Percentiles rank a stretch among this genome's conserved stretches.
These are phyloP conservation scores for Danio jaintianensis DNA, from an alignment of 2,797 vertebrate genomes.

Conservation along the genomic window DNA sequence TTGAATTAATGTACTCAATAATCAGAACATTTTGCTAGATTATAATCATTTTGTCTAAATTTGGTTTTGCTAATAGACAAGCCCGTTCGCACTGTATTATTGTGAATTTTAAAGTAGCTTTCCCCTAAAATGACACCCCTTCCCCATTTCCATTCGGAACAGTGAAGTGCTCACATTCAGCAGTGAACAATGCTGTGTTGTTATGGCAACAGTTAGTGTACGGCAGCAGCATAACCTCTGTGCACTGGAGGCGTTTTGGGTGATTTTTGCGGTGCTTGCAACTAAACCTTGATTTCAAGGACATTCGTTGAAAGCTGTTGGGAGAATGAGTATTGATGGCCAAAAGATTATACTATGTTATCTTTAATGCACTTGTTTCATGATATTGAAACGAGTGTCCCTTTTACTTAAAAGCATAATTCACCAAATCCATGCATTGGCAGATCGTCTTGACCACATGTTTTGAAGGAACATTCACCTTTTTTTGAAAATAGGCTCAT, in stretches of 20 bases:
- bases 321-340: not conserved
- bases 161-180: conserved; percentile 39
- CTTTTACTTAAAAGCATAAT: not conserved
- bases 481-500: too few relatives aligned
- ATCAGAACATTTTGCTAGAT: not conserved
- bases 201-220: conserved; percentile 52
- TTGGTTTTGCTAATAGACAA: not conserved
- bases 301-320: not conserved
- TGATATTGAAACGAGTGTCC: not conserved
- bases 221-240: not conserved
- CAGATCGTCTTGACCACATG: too few relatives aligned
- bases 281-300: not conserved
- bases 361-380: not conserved
- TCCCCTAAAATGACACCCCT: conserved; percentile 23
- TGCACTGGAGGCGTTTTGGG: conserved; percentile 1
- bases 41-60: not conserved
- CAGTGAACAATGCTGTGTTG: conserved; percentile 43
- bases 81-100: conserved; percentile 13
- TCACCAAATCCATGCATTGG: too few relatives aligned
- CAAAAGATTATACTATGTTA: not conserved
- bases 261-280: not conserved
- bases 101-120: conserved; percentile 46
- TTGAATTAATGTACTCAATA: not conserved
- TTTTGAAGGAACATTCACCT: too few relatives aligned
- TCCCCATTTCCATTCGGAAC: conserved; percentile 20